Evolutionary conservation across 1,140 invertebrate genomes (phyloP), one percentile per base, ranked within the genome.

Genomic region (Rhyacophila brunnea): DNA sequence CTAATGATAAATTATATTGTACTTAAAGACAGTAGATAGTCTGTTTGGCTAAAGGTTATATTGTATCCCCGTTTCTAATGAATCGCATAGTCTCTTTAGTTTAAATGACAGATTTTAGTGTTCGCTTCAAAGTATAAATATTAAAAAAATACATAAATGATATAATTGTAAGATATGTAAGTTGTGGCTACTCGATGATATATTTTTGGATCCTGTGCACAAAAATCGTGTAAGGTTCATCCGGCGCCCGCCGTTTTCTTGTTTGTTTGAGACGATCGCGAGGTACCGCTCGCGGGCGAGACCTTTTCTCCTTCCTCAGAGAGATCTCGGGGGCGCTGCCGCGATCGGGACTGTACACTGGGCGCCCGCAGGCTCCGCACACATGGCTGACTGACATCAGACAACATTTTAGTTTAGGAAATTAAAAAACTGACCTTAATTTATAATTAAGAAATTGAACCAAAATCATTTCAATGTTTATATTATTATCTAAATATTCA

Each of bases 1-100:
- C 48, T 59, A 64, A 60, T 58, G 42, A 51, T 56, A 51, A 56
- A 49, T n/a, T n/a, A n/a, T 59, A 64, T 59, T 58, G 62, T 64
- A 64, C 57, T 64, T 64, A 64, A 64, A 64, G 57, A 64, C 56
- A 59, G 62, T 60, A 64, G 58, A 14, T 64, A 64, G 56, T 64
- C 57, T 38, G 58, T 60, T 52, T 42, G 51, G 34, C 54, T 62
- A 40, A 62, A 18, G 32, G 38, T 48, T 45, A 59, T 51, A 50
- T 52, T 49, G 50, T 55, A 58, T 60, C 62, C 53, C 53, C 45
- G 45, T 64, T 57, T 60, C 57, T 60, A 43, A 64, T 43, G 46
- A 45, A 56, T 60, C 62, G 58, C 58, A 53, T 64, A 57, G 58
- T 57, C 53, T 64, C 53, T 60, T 60, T 58, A 64, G 51, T 64